These are phyloP conservation scores for Cochlearius cochlearius DNA, from an alignment of 2,113 vertebrate genomes.

Conservation along the genomic window DNA sequence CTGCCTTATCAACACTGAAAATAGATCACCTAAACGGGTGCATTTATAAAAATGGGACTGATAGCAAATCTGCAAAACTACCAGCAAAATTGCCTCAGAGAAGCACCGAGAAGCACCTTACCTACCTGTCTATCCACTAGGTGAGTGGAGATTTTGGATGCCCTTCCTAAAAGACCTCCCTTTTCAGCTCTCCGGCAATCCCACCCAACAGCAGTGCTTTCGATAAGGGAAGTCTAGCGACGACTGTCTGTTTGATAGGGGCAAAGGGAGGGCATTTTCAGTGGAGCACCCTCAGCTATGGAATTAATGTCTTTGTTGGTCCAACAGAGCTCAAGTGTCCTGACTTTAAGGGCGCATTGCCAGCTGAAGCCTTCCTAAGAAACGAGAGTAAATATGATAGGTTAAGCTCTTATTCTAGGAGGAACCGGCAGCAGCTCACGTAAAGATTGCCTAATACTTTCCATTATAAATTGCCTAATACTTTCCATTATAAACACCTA, in stretches of 20 bases:
- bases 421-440: background rate
- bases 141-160: background rate
- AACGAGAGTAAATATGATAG: background rate
- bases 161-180: background rate
- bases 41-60: background rate
- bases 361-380: background rate
- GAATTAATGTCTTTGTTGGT: background rate
- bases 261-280: background rate
- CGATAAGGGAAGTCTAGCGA: background rate
- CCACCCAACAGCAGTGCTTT: background rate
- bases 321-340: background rate
- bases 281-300: background rate
- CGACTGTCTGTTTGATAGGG: background rate
- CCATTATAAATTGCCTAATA: background rate
- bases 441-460: background rate
- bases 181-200: background rate
- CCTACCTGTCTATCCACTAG: too few relatives aligned
- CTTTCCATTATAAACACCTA: background rate
- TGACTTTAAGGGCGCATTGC: background rate
- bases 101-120: background rate
- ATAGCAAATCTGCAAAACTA: background rate
- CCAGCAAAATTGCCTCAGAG: background rate
- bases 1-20: background rate
- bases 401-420: background rate
- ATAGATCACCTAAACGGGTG: background rate